Evolutionary conservation across 2,888 invertebrate species (phyloP), one percentile per base, ranked within the genome.

Genomic region (Baronia brevicornis): DNA sequence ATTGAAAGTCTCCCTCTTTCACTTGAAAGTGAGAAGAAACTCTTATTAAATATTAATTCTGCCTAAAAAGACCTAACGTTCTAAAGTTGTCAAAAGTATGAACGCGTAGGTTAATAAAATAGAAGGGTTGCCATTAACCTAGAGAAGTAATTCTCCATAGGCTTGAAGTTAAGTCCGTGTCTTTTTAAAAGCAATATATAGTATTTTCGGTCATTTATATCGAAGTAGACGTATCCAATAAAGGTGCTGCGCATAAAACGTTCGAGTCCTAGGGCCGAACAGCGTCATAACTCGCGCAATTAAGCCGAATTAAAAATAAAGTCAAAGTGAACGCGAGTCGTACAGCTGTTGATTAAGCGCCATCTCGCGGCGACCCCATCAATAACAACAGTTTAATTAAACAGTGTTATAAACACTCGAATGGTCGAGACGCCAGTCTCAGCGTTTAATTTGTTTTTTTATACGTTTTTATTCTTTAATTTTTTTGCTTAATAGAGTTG

Each of bases 321-420:
- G 61, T 65, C 59, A 44, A 67, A 71, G 66, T 65, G 60, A 71
- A 64, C 54, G 40, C 43, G 39, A 42, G 45, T 43, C 46, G 51
- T 58, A 61, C 57, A 59, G 67, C 69, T 69, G 70, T 72, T 79
- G 77, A 80, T 80, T 75, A 77, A 82, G 68, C 73, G 77, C 79
- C 79, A 79, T 80, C 77, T 78, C 71, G 73, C 66, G 77, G 74
- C 61, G 65, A 61, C 72, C 71, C 73, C 78, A 82, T 80, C 79
- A 79, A 79, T 79, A 82, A 79, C 74, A 75, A 78, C 74, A 67
- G 67, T 80, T 80, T 82, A 79, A 82, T 82, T 75, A 79, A 79
- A 79, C 72, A 77, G 65, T 82, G 80, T 80, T 78, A 79, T 77
- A 72, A 66, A 61, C 68, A 65, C 66, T 61, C 62, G 61, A 75